Base-by-base conservation (phyloP, 2,888 invertebrate species). In the Lapara coniferarum region DNA sequence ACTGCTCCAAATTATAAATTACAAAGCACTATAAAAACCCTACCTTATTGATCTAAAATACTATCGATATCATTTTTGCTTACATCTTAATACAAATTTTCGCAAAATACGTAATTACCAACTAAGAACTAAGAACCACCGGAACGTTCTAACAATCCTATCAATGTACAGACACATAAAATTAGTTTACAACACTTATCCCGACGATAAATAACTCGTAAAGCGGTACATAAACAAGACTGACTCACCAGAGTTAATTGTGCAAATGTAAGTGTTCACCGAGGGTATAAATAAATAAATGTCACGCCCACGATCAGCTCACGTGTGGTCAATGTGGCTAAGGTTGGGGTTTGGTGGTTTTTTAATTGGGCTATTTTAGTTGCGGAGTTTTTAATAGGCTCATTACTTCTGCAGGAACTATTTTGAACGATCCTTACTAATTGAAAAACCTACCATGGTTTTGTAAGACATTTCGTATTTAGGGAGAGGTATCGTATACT, bases 291-390 rank as follows among this genome's bases (percentile, higher is more conserved):
- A 84, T 83, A 86, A 85, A 85, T 83, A 83, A 78, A 77, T 71
- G 71, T 71, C 70, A 77, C 84, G 80, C 87, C 85, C 85, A 87
- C 87, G 37, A 70, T 73, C 63, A 73, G 70, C 78, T 79, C 82
- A 81, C 80, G 87, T 87, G 86, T 85, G 85, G 85, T 79, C 85
- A 78, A 76, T 57, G 53, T 66, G 37, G 37, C 76, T 71, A 71
- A 74, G 75, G 63, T 68, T 68, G 70, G 58, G 71, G 71, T 71
- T 72, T 37, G 16, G 59, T 25, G 69, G 51, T 51, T 51, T 13
- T 13, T 51, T 51, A 51, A 51, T 51, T 19, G 16, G 66, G 59
- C 71, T 68, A 37, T 37, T 37, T 37, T 37, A 37, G 37, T 37
- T 2, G 37, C 0, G 37, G 37, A 37, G 37, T 37, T 37, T 37